Evolutionary conservation across 2,797 vertebrate species (phyloP), one percentile per base, ranked within the genome.

Genomic region (Ciconia nigra): DNA sequence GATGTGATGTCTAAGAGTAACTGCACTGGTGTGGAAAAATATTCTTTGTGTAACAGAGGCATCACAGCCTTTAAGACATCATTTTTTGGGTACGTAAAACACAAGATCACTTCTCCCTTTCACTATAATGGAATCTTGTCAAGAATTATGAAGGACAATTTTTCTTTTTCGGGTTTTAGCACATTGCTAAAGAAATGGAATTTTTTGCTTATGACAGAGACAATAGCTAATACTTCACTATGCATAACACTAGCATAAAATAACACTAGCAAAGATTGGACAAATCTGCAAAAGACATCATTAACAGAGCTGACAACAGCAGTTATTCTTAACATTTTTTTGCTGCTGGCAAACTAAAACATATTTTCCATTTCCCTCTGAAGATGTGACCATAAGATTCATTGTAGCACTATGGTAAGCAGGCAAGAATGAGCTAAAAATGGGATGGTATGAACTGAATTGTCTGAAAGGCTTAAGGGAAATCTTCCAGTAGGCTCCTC

Each of bases 341-440:
- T 76, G 2, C 42, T 89, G 35, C 49, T 92, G 80, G 81, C 57
- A 84, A 88, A 67, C n/a, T 19, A 18, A 52, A 73, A 84, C 15
- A 22, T 69, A 44, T 80, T 96, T 95, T 95, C 73, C 59, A 76
- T 70, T 94, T 92, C 13, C 44, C 41, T 74, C 46, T 83, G 39
- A 70, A 66, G 42, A 66, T 49, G 61, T 96, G 96, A 84, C 84
- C 82, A 2, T 70, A 67, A 79, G 89, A 94, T 67, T 97, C 76
- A 93, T 51, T 73, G 82, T 33, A 87, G 85, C 49, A 41, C 49
- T 81, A 37, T 11, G 52, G 42, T 69, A 91, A 96, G 51, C 0
- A 0, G 89, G 73, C 63, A 71, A 93, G 71, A 95, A 97, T 79
- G 87, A 95, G 82, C 76, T 96, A 63, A 96, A 97, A 95, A 81